A percentile compares a stretch with the other conserved stretches of the same genome.
Conservation (phyloP, 1,140 invertebrate species). For the Macrosteles quadrilineatus region DNA sequence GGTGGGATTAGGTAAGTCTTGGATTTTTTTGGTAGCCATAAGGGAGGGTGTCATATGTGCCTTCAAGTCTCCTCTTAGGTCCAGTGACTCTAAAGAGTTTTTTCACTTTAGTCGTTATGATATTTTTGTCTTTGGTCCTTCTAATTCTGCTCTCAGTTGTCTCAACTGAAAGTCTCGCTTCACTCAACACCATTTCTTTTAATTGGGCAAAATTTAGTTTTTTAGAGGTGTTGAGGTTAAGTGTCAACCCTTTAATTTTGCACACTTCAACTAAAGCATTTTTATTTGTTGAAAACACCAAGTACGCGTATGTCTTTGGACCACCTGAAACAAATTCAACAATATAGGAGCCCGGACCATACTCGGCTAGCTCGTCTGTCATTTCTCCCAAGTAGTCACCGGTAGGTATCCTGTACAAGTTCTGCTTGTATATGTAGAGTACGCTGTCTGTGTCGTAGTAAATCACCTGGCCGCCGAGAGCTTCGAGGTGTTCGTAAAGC, state of each 20-base stretch:
- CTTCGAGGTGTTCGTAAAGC: slow-evolving; percentile 48
- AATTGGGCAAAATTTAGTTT: not conserved
- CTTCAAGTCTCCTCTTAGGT: slow-evolving; percentile 10
- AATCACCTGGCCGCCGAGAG: slow-evolving; percentile 43
- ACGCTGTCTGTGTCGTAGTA: slow-evolving; percentile 53
- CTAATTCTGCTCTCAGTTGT: not conserved
- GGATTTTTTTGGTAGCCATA: slow-evolving; percentile 5
- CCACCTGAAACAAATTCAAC: slow-evolving; percentile 43
- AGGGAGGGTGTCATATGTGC: not conserved
- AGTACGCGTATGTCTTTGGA: slow-evolving; percentile 45
- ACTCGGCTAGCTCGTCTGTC: slow-evolving; percentile 43
- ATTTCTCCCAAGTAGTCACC: slow-evolving; percentile 42
- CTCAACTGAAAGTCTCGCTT: not conserved
- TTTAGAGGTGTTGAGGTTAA: not conserved
- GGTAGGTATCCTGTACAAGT: not conserved
- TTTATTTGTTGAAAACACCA: not conserved
- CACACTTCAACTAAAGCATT: not conserved
- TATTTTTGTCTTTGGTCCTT: slow-evolving; percentile 2
- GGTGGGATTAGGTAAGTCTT: no score
- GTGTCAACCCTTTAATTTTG: not conserved
- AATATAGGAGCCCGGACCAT: slow-evolving; percentile 45
- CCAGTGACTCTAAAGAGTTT: slow-evolving; percentile 3
- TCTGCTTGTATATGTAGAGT: slow-evolving; percentile 39
- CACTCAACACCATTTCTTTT: not conserved
- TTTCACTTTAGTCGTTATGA: not conserved